Percentiles rank a stretch among this genome's conserved stretches.
Conservation (phyloP, 2,113 vertebrate genomes). For the Hippopotamus amphibius region DNA sequence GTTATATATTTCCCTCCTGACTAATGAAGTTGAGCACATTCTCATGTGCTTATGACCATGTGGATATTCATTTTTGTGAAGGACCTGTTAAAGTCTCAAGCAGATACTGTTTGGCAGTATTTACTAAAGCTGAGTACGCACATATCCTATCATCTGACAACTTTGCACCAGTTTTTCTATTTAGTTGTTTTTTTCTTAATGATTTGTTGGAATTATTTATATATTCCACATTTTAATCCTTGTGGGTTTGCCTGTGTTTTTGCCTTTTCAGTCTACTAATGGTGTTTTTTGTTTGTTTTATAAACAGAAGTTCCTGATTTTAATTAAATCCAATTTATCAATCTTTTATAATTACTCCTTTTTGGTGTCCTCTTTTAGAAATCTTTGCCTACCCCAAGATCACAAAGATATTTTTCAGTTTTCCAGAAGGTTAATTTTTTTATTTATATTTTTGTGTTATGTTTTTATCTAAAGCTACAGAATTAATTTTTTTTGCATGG, state of each 20-base stretch:
- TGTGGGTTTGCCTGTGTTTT: neutral
- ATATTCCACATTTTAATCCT: neutral
- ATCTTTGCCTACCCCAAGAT: neutral
- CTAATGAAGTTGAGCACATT: neutral
- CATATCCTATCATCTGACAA: neutral
- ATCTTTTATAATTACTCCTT: neutral
- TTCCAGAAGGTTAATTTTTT: neutral
- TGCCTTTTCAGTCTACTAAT: neutral
- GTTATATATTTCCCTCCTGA: neutral
- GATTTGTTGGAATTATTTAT: neutral
- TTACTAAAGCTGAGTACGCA: neutral
- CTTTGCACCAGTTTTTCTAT: neutral
- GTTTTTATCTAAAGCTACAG: conserved; percentile 14
- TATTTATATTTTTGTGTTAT: neutral
- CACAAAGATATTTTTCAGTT: neutral
- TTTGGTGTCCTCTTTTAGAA: neutral
- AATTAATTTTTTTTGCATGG: neutral
- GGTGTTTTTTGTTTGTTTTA: neutral
- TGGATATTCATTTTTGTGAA: neutral
- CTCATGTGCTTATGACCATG: neutral
- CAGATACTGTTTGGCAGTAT: neutral
- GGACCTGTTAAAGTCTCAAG: neutral
- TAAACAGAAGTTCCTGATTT: neutral
- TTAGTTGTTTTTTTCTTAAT: neutral
- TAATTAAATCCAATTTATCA: neutral